Percentiles rank a stretch among this genome's conserved stretches.
phyloP scores from a whole-genome alignment of 2,888 invertebrate species.

The Meteorus colon region DNA sequence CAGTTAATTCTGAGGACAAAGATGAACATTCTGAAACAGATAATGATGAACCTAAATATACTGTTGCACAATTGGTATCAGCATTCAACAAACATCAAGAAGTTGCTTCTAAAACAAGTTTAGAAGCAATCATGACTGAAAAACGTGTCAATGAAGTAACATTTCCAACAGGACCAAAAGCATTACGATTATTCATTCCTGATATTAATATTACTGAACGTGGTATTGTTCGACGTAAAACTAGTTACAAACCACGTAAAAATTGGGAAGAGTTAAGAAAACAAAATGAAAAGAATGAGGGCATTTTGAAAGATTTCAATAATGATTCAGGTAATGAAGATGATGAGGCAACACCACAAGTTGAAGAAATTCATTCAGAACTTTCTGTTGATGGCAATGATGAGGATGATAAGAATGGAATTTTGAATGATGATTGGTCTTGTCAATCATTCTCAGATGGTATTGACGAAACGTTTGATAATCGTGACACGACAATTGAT shows the following conservation, averaged over 20 bases:
- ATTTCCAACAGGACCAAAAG: slow-evolving; percentile 74
- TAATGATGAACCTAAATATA: slow-evolving; percentile 73
- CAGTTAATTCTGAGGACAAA: slow-evolving; percentile 67
- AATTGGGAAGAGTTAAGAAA: slow-evolving; percentile 71
- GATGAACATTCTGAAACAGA: slow-evolving; percentile 70
- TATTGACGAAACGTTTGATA: slow-evolving; percentile 19
- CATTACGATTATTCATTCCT: slow-evolving; percentile 73
- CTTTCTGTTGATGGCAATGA: slow-evolving; percentile 15
- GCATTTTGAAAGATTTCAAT: slow-evolving; percentile 62
- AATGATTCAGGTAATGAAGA: slow-evolving; percentile 69
- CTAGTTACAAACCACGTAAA: slow-evolving; percentile 70
- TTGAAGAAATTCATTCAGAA: slow-evolving; percentile 16
- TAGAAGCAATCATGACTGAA: slow-evolving; percentile 73
- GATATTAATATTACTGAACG: slow-evolving; percentile 72
- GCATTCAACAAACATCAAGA: slow-evolving; percentile 75
- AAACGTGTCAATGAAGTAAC: slow-evolving; percentile 65
- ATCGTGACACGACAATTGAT: slow-evolving; percentile 62
- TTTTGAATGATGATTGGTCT: slow-evolving; percentile 18
- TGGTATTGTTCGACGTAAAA: slow-evolving; percentile 67
- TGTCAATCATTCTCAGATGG: slow-evolving; percentile 13
- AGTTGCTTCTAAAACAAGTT: slow-evolving; percentile 72
- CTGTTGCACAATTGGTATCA: slow-evolving; percentile 73
- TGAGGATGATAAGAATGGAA: slow-evolving; percentile 14
- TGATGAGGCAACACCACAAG: slow-evolving; percentile 44
- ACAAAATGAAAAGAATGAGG: slow-evolving; percentile 69